Conservation (phyloP, 2,113 vertebrate species). For the Rhabdornis inornatus region DNA sequence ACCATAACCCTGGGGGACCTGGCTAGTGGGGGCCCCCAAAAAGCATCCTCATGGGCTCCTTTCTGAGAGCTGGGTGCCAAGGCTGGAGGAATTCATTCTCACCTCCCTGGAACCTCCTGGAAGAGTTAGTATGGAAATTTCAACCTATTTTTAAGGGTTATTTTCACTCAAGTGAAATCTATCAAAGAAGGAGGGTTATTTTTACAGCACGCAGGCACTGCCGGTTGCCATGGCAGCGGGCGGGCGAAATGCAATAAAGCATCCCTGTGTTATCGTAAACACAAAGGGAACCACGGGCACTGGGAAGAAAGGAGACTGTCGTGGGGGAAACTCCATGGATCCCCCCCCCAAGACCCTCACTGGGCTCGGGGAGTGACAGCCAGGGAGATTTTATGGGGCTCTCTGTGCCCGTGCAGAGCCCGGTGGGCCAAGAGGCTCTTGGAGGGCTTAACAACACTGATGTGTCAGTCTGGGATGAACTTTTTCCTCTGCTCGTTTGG, state of each 20-base stretch:
- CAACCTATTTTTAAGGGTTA: conserved; percentile 86
- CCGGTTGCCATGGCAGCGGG: conserved; percentile 81
- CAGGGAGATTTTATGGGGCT: not conserved
- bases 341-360: not conserved
- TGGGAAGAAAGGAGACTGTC: conserved; percentile 68
- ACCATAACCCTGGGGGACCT: not conserved
- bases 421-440: not conserved
- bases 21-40: not conserved
- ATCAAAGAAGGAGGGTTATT: conserved; percentile 85
- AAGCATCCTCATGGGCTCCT: not conserved
- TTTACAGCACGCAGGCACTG: conserved; percentile 78
- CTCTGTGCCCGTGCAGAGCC: not conserved
- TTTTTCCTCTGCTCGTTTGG: conserved; percentile 7
- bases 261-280: conserved; percentile 82
- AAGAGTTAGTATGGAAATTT: conserved; percentile 84
- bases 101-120: conserved; percentile 55
- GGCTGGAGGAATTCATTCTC: conserved; percentile 35
- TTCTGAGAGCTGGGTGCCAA: not conserved
- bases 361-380: not conserved
- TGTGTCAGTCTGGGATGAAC: not conserved
- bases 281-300: conserved; percentile 79
- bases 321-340: not conserved
- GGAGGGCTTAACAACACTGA: not conserved
- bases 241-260: conserved; percentile 81
- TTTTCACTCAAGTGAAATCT: conserved; percentile 85